Conservation (phyloP, 1,140 invertebrate genomes). For the Leguminivora glycinivorella region DNA sequence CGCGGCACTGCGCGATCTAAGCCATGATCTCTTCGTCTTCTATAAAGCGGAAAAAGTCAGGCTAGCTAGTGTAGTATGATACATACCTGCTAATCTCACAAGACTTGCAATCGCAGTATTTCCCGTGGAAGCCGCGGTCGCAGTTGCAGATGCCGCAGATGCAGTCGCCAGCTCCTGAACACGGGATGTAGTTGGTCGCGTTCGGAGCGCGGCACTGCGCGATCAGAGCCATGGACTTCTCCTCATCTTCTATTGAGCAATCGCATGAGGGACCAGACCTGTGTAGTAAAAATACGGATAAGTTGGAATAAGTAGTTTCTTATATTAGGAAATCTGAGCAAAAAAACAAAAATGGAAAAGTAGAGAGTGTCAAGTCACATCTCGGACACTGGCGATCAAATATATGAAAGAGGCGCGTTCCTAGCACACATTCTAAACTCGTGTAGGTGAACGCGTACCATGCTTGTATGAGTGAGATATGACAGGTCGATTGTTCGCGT, state of each 20-base stretch:
- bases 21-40: slow-evolving; percentile 68
- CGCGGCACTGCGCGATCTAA: slow-evolving; percentile 65
- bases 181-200: slow-evolving; percentile 48
- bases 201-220: slow-evolving; percentile 65
- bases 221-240: slow-evolving; percentile 64
- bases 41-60: too few relatives aligned
- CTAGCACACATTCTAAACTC: too few relatives aligned
- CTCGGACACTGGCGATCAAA: too few relatives aligned
- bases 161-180: slow-evolving; percentile 76
- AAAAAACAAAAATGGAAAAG: too few relatives aligned
- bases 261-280: slow-evolving; percentile 79
- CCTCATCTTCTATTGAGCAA: slow-evolving; percentile 71
- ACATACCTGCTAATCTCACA: slow-evolving; percentile 67
- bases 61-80: too few relatives aligned
- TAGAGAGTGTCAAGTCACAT: too few relatives aligned
- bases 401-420: too few relatives aligned
- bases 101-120: slow-evolving; percentile 77
- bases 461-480: too few relatives aligned
- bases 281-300: slow-evolving; percentile 32
- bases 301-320: background rate
- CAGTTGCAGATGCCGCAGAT: slow-evolving; percentile 77
- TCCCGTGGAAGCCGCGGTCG: slow-evolving; percentile 70
- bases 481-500: too few relatives aligned
- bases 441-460: too few relatives aligned
- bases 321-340: too few relatives aligned